Conservation (phyloP, 2,113 vertebrate genomes). For the Platysternon megacephalum region DNA sequence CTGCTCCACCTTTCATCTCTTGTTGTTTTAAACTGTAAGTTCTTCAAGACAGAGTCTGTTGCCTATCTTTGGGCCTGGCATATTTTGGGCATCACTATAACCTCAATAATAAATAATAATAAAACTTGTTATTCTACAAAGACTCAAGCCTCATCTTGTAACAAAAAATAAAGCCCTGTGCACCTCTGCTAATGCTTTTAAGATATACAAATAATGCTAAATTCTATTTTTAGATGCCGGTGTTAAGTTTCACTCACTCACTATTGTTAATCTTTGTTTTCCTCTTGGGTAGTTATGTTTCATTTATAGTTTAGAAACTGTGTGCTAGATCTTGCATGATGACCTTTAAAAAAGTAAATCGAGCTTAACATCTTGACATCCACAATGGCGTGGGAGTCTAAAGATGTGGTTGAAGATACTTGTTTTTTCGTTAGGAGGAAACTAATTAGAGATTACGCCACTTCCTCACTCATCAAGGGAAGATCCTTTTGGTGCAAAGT, state of each 20-base stretch:
- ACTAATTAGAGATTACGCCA: slow-evolving; percentile 80
- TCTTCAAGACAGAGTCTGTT: neutral
- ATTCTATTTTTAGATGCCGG: slow-evolving; percentile 43
- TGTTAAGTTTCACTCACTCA: slow-evolving; percentile 53
- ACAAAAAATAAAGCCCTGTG: neutral
- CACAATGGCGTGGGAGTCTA: slow-evolving; percentile 74
- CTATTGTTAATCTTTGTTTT: slow-evolving; percentile 53
- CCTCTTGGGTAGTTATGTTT: slow-evolving; percentile 50
- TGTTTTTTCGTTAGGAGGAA: slow-evolving; percentile 79
- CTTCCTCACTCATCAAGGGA: slow-evolving; percentile 76
- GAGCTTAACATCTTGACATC: slow-evolving; percentile 68
- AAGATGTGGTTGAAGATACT: slow-evolving; percentile 80
- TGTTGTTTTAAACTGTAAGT: neutral
- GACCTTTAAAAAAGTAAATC: slow-evolving; percentile 82
- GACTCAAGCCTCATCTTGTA: neutral
- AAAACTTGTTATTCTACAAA: neutral
- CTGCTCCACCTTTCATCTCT: neutral
- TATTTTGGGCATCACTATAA: neutral
- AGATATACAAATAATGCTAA: neutral
- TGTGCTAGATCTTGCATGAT: slow-evolving; percentile 68
- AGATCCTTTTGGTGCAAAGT: slow-evolving; percentile 25
- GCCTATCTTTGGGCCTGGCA: neutral
- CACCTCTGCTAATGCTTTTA: slow-evolving; percentile 32
- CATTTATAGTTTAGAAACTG: slow-evolving; percentile 78
- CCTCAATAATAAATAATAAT: neutral